Conservation (phyloP, 92 coral and sea anemone genomes). For the Actinostola sp. region DNA sequence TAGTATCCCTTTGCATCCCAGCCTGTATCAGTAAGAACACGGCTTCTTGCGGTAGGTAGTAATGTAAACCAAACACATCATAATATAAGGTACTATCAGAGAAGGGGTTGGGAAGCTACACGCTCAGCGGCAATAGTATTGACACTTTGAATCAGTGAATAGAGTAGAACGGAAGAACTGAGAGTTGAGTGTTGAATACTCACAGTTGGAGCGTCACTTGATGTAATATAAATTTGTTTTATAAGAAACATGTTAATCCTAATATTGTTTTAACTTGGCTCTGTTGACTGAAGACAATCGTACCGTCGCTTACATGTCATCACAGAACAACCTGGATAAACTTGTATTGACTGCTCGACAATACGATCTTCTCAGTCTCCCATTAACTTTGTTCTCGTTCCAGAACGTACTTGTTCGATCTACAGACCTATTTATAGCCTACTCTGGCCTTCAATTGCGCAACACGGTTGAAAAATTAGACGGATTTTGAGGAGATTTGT, state of each 20-base stretch:
- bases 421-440: neutral
- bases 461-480: neutral
- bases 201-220: neutral
- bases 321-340: too few species aligned
- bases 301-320: neutral
- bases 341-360: neutral
- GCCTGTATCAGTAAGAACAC: too few species aligned
- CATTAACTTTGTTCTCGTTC: too few species aligned
- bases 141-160: neutral
- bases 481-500: neutral
- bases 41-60: too few species aligned
- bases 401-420: too few species aligned
- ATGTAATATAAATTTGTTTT: conserved; percentile 3
- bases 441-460: neutral
- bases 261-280: conserved; percentile 11
- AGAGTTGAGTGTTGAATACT: neutral
- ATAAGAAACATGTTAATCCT: conserved; percentile 3
- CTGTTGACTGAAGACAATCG: neutral
- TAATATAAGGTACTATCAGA: too few species aligned
- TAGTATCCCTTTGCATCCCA: too few species aligned
- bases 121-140: too few species aligned
- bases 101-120: too few species aligned
- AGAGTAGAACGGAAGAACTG: neutral
- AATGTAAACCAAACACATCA: too few species aligned
- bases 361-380: neutral